These are phyloP conservation scores for Amphiprion percula DNA, from an alignment of 2,113 vertebrate genomes.

Conservation along the genomic window DNA sequence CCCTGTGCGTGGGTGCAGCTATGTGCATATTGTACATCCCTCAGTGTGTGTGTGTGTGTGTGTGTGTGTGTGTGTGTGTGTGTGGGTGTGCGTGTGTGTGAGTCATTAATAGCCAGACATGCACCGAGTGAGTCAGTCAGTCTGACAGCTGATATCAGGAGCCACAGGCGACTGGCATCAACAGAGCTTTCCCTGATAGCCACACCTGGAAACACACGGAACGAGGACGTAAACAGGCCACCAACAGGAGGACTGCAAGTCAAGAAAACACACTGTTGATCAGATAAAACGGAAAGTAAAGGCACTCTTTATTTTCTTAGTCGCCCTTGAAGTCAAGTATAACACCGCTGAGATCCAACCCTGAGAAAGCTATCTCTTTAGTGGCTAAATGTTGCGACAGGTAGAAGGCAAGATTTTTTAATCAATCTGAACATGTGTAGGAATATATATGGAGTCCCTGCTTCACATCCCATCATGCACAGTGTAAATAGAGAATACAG, in stretches of 20 bases:
- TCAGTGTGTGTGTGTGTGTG: constrained; percentile 35
- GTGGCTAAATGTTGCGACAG: not conserved
- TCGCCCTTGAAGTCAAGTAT: not conserved
- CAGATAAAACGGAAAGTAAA: constrained; percentile 25
- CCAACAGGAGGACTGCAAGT: constrained; percentile 9
- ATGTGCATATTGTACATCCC: constrained; percentile 23
- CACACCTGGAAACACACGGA: constrained; percentile 60
- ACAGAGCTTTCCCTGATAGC: constrained; percentile 58
- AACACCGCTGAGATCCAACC: not conserved
- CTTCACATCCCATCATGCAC: no score
- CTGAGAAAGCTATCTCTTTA: not conserved
- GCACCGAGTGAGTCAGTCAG: constrained; percentile 48
- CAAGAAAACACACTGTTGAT: not conserved
- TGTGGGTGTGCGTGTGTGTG: constrained; percentile 41
- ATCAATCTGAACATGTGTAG: no score
- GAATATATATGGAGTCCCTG: no score
- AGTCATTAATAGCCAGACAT: constrained; percentile 72
- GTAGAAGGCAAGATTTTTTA: no score
- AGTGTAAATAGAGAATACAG: no score
- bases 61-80: constrained; percentile 39
- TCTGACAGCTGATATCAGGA: constrained; percentile 60
- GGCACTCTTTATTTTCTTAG: not conserved
- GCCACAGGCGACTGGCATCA: constrained; percentile 23
- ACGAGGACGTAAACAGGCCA: constrained; percentile 11
- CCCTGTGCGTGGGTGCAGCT: constrained; percentile 44